Percentiles rank a stretch among this genome's conserved stretches.
These are phyloP conservation scores for Eugnorisma glareosa DNA, from an alignment of 2,888 invertebrate genomes.

Conservation along the genomic window DNA sequence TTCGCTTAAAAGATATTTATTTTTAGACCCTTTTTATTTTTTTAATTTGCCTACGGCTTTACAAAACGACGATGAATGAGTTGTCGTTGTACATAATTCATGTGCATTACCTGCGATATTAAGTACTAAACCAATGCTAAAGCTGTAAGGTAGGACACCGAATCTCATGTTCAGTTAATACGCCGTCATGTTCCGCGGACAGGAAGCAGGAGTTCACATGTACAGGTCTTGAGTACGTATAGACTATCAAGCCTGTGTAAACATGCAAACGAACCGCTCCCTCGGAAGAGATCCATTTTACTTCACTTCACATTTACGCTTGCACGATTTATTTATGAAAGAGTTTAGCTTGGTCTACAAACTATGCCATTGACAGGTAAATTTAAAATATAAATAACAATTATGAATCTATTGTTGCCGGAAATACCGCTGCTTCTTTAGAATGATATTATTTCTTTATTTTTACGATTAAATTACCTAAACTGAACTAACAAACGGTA, in stretches of 20 bases:
- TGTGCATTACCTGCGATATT: background rate
- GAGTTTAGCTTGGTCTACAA: too few relatives aligned
- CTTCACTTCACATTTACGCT: background rate
- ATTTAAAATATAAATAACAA: background rate
- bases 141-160: background rate
- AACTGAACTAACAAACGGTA: too few relatives aligned
- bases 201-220: conserved; percentile 22
- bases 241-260: conserved; percentile 25
- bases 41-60: background rate
- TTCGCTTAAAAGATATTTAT: conserved; percentile 20
- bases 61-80: background rate
- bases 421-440: background rate
- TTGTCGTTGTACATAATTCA: background rate
- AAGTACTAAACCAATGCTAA: background rate
- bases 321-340: conserved; percentile 1
- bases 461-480: too few relatives aligned
- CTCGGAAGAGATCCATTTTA: conserved; percentile 29
- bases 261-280: conserved; percentile 2
- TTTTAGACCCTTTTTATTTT: background rate
- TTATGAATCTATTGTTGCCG: background rate
- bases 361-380: background rate
- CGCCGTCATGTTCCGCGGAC: conserved; percentile 35
- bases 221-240: conserved; percentile 18
- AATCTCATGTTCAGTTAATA: conserved; percentile 27
- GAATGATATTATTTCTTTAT: too few relatives aligned